Evolutionary conservation across 2,888 invertebrate genomes (phyloP).

Genomic region (Leptarthrus brevirostris): DNA sequence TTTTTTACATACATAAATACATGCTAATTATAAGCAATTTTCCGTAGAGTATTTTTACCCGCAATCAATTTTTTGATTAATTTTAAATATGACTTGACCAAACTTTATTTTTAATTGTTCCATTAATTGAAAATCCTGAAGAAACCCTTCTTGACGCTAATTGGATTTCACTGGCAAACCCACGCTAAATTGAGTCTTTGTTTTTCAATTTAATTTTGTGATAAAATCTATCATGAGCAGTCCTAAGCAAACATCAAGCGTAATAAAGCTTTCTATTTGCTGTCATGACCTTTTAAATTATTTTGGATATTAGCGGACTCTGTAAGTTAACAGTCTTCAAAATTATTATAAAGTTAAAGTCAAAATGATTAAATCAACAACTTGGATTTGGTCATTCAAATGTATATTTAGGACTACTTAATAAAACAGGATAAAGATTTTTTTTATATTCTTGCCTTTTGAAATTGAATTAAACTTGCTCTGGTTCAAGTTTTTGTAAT

Average conservation of each 20-base stretch:
- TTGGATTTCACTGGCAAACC: background rate
- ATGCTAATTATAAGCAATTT: too few relatives aligned
- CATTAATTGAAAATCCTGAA: too few relatives aligned
- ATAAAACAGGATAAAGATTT: too few relatives aligned
- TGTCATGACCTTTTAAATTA: background rate
- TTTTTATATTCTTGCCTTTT: too few relatives aligned
- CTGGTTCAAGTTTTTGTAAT: background rate
- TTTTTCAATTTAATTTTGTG: constrained; percentile 22
- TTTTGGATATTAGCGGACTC: background rate
- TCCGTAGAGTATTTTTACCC: too few relatives aligned
- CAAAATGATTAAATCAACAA: background rate
- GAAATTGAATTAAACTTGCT: too few relatives aligned
- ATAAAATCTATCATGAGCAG: constrained; percentile 7
- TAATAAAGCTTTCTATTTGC: background rate
- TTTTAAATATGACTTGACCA: too few relatives aligned
- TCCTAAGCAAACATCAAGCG: constrained; percentile 14
- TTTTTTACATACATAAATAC: too few relatives aligned
- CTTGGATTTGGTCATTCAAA: background rate
- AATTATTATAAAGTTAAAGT: background rate
- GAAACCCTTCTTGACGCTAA: too few relatives aligned
- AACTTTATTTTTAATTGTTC: too few relatives aligned
- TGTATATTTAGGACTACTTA: background rate
- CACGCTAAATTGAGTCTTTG: background rate
- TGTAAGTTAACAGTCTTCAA: constrained; percentile 4
- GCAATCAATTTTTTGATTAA: too few relatives aligned